Percentiles rank a stretch among this genome's conserved stretches.
Evolutionary conservation across 2,888 invertebrate species (phyloP).

Genomic region (Augiades crinisus): DNA sequence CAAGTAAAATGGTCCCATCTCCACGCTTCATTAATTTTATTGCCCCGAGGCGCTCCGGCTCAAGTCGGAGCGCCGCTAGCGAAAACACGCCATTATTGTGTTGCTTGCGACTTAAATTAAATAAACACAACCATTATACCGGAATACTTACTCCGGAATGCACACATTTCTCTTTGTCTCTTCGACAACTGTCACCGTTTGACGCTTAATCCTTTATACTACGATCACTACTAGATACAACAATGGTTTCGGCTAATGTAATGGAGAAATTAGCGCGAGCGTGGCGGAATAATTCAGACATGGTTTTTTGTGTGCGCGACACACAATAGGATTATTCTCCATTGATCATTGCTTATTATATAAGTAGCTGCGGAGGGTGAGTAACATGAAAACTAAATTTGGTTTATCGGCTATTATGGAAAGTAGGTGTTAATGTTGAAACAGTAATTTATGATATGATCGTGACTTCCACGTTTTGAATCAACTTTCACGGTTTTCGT

Average conservation of each 20-base stretch:
- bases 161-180: slow-evolving; percentile 65
- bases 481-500: slow-evolving; percentile 48
- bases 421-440: slow-evolving; percentile 79
- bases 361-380: slow-evolving; percentile 76
- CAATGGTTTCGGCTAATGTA: slow-evolving; percentile 69
- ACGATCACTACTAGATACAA: slow-evolving; percentile 36
- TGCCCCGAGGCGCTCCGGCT: slow-evolving; percentile 75
- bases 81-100: slow-evolving; percentile 77
- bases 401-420: slow-evolving; percentile 81
- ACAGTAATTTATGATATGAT: slow-evolving; percentile 70
- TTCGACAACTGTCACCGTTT: slow-evolving; percentile 73
- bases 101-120: slow-evolving; percentile 76
- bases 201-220: slow-evolving; percentile 69
- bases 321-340: slow-evolving; percentile 80
- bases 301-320: slow-evolving; percentile 73
- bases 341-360: slow-evolving; percentile 81
- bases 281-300: slow-evolving; percentile 77
- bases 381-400: slow-evolving; percentile 81
- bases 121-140: slow-evolving; percentile 76
- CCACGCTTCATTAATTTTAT: slow-evolving; percentile 81
- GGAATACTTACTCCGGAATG: slow-evolving; percentile 67
- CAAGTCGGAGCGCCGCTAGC: slow-evolving; percentile 65
- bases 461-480: slow-evolving; percentile 70
- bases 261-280: slow-evolving; percentile 78
- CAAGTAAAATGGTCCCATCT: slow-evolving; percentile 82